phyloP scores from a whole-genome alignment of 92 coral and sea anemone genomes.

The Siderastrea siderea region DNA sequence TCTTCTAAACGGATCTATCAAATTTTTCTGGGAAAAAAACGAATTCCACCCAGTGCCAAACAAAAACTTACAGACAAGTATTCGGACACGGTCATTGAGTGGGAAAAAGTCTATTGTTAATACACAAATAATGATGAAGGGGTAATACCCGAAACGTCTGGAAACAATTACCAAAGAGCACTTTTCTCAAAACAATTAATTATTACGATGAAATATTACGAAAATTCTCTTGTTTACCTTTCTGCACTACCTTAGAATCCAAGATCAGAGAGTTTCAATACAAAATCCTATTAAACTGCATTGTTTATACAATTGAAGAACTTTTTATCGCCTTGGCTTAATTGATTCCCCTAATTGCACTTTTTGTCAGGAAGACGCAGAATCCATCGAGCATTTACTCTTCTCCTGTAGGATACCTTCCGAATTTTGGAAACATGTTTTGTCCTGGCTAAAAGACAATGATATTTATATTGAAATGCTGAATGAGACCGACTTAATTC shows the following conservation, averaged over 20 bases:
- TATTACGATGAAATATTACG: too few species aligned
- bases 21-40: constrained; percentile 3
- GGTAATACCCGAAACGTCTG: too few species aligned
- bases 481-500: background rate
- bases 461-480: background rate
- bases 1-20: constrained; percentile 17
- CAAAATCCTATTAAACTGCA: constrained; percentile 8
- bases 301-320: background rate
- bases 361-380: constrained; percentile 7
- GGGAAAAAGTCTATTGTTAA: constrained; percentile 7
- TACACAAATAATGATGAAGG: too few species aligned
- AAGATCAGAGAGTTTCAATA: constrained; percentile 16
- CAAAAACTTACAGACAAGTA: constrained; percentile 11
- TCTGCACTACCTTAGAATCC: constrained; percentile 9
- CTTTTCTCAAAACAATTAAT: too few species aligned
- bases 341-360: constrained; percentile 9
- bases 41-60: constrained; percentile 13
- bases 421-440: constrained; percentile 8
- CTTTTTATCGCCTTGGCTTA: background rate
- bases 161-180: too few species aligned
- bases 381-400: background rate
- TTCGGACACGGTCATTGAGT: background rate
- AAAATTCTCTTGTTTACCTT: background rate
- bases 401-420: background rate
- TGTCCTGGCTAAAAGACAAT: constrained; percentile 24